A percentile compares a stretch with the other conserved stretches of the same genome.
phyloP scores from a whole-genome alignment of 2,113 vertebrate genomes.

The Toxotes jaculatrix region DNA sequence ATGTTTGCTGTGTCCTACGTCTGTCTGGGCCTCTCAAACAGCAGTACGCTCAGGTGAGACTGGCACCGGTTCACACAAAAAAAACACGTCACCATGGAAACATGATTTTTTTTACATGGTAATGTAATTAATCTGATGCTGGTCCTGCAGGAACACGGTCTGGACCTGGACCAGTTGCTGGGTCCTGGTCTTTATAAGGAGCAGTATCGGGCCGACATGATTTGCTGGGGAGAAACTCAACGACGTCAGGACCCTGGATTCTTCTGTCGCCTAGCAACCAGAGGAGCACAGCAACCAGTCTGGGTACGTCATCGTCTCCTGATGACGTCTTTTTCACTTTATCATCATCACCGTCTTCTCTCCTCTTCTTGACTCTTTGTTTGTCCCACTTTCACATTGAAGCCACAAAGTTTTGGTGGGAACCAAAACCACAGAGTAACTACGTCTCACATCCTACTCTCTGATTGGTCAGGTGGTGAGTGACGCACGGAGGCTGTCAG shows the following conservation, averaged over 20 bases:
- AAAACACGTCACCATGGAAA: background rate
- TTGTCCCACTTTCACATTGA: too few relatives aligned
- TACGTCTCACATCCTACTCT: background rate
- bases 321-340: background rate
- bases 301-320: conserved; percentile 83
- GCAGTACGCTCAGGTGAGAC: conserved; percentile 81
- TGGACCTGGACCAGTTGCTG: conserved; percentile 88
- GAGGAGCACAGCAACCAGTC: conserved; percentile 80
- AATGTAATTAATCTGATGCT: too few relatives aligned
- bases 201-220: conserved; percentile 88
- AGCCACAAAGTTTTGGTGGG: too few relatives aligned
- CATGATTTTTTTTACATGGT: background rate
- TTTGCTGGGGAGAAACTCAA: conserved; percentile 90
- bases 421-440: too few relatives aligned
- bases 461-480: conserved; percentile 88
- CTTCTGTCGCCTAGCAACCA: conserved; percentile 88
- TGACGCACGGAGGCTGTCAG: conserved; percentile 88
- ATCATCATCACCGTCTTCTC: background rate
- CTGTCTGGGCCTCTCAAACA: conserved; percentile 84
- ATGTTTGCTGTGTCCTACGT: conserved; percentile 78
- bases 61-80: background rate
- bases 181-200: conserved; percentile 91
- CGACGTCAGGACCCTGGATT: conserved; percentile 86
- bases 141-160: conserved; percentile 84
- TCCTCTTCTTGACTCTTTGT: too few relatives aligned